Evolutionary conservation across 2,888 invertebrate genomes (phyloP), one percentile per base, ranked within the genome.

Genomic region (Lepidonotus clava): DNA sequence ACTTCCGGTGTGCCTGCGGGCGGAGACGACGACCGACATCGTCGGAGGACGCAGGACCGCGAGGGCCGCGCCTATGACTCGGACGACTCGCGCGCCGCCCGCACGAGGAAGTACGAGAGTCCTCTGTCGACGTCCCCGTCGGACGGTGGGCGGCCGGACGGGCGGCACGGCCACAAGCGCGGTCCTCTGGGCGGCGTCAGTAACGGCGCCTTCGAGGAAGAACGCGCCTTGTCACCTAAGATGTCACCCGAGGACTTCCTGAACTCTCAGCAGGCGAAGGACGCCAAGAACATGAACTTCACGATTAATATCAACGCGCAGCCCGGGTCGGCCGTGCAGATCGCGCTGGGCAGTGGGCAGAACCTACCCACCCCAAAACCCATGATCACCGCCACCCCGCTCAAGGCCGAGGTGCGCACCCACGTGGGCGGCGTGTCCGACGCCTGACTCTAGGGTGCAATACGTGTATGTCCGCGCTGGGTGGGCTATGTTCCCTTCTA

Each of bases 281-380:
- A 80, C 32, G 41, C 80, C 14, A 80, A 80, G 34, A 80, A 46
- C 32, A 51, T 80, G 80, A 80, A 85, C 32, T 85, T 67, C 71
- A 85, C 85, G 2, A 85, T 85, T 46, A 85, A 85, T 34, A 85
- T 85, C 51, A 85, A 85, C 34, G 85, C 85, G 18, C 85, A 85
- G 71, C 46, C 85, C 21, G 85, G 85, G 6, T 56, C 85, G 1
- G 85, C 85, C 8, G 85, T 85, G 18, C 85, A 85, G 76, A 67
- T 85, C n/a, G 80, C 80, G 46, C 28, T 80, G 1, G 80, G 80
- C 6, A 80, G 34, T 51, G n/a, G n/a, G n/a, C 41, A 80, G 80
- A 46, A 80, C 28, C 51, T 80, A 21, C 80, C 80, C 41, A 80
- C 80, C 28, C 80, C 80, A 8, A 80, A 80, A 46, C 80, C 80